These are phyloP conservation scores for Stegodyphus dumicola DNA, from an alignment of 1,140 invertebrate genomes.

Conservation along the genomic window DNA sequence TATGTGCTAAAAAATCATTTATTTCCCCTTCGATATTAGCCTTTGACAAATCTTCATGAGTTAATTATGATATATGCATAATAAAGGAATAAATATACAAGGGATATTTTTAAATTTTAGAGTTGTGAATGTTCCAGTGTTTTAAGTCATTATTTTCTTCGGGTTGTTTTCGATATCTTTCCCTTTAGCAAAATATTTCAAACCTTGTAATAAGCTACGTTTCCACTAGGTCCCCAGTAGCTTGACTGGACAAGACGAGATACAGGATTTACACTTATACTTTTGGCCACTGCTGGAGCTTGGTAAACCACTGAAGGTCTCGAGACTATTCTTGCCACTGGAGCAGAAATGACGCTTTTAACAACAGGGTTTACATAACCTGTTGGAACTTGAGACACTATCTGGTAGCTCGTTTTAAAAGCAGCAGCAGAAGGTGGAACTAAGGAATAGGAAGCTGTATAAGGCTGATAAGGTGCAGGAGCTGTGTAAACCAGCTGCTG, in stretches of 20 bases:
- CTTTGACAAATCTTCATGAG: no score
- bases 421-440: neutral
- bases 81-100: no score
- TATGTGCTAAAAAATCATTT: no score
- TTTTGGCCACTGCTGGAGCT: no score
- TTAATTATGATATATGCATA: no score
- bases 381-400: neutral
- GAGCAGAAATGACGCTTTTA: neutral
- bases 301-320: neutral
- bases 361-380: neutral
- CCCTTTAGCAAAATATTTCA: neutral
- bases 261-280: neutral
- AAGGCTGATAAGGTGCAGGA: neutral
- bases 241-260: neutral
- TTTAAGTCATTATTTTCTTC: no score
- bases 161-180: no score
- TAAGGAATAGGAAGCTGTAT: neutral
- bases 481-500: constrained; percentile 13
- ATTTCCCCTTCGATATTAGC: no score
- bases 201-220: constrained; percentile 7
- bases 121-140: no score
- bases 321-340: constrained; percentile 6
- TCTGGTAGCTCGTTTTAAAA: neutral
- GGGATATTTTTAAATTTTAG: no score
- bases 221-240: neutral